Conservation (phyloP, 2,888 invertebrate species). For the Leptodirus hochenwartii region DNA sequence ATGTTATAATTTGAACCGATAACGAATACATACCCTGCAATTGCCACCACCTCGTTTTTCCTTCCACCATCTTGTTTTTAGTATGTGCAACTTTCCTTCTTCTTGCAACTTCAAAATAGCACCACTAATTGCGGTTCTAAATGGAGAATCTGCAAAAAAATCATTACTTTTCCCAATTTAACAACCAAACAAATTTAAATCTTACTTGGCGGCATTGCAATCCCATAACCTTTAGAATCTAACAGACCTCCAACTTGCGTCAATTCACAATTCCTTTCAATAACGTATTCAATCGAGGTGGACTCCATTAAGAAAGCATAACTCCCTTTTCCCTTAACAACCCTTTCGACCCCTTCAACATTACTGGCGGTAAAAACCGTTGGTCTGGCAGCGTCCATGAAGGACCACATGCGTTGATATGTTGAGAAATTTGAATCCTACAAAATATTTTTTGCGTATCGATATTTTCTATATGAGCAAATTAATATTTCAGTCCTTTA, state of each 20-base stretch:
- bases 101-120: constrained; percentile 92
- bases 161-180: neutral
- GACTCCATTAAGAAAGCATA: constrained; percentile 98
- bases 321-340: constrained; percentile 62
- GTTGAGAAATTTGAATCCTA: constrained; percentile 87
- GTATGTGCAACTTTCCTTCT: constrained; percentile 76
- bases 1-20: too few species aligned
- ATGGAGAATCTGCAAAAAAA: constrained; percentile 62
- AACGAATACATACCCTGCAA: constrained; percentile 55
- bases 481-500: too few species aligned
- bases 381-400: constrained; percentile 80
- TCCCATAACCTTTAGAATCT: constrained; percentile 90
- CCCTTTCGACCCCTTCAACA: constrained; percentile 79
- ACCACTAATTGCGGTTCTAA: constrained; percentile 82
- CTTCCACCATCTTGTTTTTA: constrained; percentile 98
- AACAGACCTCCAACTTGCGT: constrained; percentile 83
- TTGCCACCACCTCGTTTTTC: constrained; percentile 79
- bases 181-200: constrained; percentile 9
- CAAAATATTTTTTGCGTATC: constrained; percentile 16
- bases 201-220: constrained; percentile 84
- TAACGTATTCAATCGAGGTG: constrained; percentile 87
- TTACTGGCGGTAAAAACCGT: constrained; percentile 74
- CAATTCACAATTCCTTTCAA: constrained; percentile 77
- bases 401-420: constrained; percentile 90
- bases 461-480: constrained; percentile 6